Evolutionary conservation across 35 echinoderm and acorn worm genomes (phyloP).

Genomic region (Patiria miniata): DNA sequence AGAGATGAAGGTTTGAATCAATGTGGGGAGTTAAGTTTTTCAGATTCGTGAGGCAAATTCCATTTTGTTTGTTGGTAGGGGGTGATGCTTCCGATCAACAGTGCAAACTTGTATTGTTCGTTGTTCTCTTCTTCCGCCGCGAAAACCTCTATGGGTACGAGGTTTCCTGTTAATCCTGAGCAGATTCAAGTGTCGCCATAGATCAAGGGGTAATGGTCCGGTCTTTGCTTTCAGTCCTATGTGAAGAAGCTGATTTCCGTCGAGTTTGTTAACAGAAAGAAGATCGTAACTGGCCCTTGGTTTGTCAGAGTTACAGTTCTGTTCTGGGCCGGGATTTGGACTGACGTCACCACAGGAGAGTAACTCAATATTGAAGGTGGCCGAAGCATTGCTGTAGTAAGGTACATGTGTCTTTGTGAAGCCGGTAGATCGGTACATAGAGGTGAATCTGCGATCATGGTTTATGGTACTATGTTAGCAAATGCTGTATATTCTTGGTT

Average conservation of each 20-base stretch:
- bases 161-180: neutral
- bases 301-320: no score
- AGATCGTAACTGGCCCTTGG: neutral
- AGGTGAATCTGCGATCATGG: neutral
- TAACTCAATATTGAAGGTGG: neutral
- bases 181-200: neutral
- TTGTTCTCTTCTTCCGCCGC: neutral
- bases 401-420: neutral
- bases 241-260: neutral
- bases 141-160: neutral
- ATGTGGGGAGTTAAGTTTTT: neutral
- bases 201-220: neutral
- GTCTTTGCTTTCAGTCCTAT: neutral
- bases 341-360: neutral
- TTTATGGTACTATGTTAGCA: no score
- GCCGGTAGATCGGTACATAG: neutral
- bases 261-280: conserved; percentile 1
- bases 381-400: neutral
- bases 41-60: neutral
- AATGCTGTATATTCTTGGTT: no score
- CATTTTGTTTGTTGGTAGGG: neutral
- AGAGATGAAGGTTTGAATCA: no score
- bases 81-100: neutral
- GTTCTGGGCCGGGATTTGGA: neutral
- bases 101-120: neutral